Conservation (phyloP, 2,797 vertebrate species). For the Artibeus lituratus region DNA sequence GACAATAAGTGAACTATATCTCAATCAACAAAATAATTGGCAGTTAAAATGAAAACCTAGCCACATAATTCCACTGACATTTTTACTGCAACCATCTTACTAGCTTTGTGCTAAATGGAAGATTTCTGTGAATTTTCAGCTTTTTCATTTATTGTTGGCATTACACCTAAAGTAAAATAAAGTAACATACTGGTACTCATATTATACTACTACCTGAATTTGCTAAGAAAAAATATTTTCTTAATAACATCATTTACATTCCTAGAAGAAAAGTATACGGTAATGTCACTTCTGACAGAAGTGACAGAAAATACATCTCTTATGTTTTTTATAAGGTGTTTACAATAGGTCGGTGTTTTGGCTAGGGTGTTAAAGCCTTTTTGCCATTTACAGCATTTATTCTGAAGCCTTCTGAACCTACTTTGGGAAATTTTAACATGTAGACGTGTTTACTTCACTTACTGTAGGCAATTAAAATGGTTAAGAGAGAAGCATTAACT, state of each 20-base stretch:
- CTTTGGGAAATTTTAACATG: constrained; percentile 45
- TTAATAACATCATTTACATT: constrained; percentile 35
- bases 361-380: constrained; percentile 43
- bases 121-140: background rate
- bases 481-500: constrained; percentile 22
- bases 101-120: background rate
- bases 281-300: constrained; percentile 15
- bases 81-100: background rate
- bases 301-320: constrained; percentile 7
- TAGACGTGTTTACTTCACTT: constrained; percentile 48
- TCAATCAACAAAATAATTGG: background rate
- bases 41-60: background rate
- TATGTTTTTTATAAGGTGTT: constrained; percentile 43
- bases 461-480: constrained; percentile 35
- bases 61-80: background rate
- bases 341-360: constrained; percentile 33
- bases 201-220: background rate
- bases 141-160: background rate
- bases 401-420: constrained; percentile 41
- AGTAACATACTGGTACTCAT: background rate
- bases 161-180: constrained; percentile 46
- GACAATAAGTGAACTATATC: background rate
- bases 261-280: constrained; percentile 22
- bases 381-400: constrained; percentile 44
- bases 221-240: constrained; percentile 37